Evolutionary conservation across 2,888 invertebrate species (phyloP).

Genomic region (Entomobrya proxima): DNA sequence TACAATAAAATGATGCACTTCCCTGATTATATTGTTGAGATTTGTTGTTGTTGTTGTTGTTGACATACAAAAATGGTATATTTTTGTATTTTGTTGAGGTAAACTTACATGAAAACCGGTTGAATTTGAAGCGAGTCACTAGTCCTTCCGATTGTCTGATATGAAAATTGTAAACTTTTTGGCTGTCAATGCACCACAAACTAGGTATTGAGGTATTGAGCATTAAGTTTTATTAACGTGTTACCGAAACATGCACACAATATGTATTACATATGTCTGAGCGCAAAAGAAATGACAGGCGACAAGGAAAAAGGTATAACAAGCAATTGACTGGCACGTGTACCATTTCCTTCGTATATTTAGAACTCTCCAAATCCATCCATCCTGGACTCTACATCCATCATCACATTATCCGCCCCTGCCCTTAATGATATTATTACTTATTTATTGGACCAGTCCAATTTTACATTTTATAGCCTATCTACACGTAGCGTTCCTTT

Average conservation of each 20-base stretch:
- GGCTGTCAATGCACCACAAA: background rate
- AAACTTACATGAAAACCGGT: slow-evolving; percentile 1
- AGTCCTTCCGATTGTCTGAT: no score
- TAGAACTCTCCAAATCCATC: background rate
- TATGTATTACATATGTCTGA: no score
- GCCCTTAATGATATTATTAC: background rate
- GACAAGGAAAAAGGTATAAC: slow-evolving; percentile 31
- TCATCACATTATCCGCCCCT: background rate
- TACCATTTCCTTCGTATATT: slow-evolving; percentile 31
- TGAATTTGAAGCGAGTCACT: background rate
- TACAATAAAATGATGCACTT: no score
- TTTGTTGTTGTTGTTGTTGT: no score
- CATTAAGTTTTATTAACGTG: no score
- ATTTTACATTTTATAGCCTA: background rate
- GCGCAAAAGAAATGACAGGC: background rate
- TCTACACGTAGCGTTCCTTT: slow-evolving; percentile 1
- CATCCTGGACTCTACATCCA: no score
- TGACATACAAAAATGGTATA: no score
- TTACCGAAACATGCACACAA: no score
- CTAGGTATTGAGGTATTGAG: no score
- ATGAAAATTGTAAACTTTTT: no score
- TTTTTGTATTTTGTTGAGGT: background rate
- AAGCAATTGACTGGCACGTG: slow-evolving; percentile 48
- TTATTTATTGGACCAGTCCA: background rate
- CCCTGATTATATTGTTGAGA: no score